Conservation (phyloP, 1,140 invertebrate species). For the Odontomachus brunneus region DNA sequence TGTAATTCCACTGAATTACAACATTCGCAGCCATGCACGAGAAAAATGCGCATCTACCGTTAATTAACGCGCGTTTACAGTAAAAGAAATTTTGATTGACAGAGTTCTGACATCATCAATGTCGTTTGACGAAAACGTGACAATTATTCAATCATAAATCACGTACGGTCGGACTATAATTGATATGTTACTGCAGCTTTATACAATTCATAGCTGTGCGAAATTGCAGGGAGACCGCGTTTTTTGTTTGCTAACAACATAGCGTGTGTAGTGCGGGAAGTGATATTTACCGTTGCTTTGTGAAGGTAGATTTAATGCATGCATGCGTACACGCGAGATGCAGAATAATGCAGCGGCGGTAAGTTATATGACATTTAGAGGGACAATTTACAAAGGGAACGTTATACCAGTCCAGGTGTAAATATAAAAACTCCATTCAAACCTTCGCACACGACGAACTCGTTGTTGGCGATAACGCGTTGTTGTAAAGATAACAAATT, state of each 20-base stretch:
- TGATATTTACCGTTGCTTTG: constrained; percentile 61
- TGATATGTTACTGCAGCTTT: constrained; percentile 37
- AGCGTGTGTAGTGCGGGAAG: constrained; percentile 42
- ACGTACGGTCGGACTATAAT: background rate
- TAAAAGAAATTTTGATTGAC: constrained; percentile 14
- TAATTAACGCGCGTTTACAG: background rate
- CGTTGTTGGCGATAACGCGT: background rate
- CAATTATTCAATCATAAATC: constrained; percentile 9
- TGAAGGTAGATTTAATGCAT: constrained; percentile 56
- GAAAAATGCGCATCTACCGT: background rate
- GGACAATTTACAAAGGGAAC: constrained; percentile 56
- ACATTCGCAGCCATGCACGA: background rate
- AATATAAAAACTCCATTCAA: constrained; percentile 52
- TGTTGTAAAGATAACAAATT: constrained; percentile 43
- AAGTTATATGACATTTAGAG: constrained; percentile 60
- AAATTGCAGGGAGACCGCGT: constrained; percentile 29
- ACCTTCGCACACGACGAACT: background rate
- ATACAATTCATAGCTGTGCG: constrained; percentile 18
- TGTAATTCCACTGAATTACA: background rate
- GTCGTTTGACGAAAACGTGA: constrained; percentile 13
- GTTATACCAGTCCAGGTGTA: constrained; percentile 30
- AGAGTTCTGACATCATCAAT: constrained; percentile 6
- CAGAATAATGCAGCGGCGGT: constrained; percentile 46
- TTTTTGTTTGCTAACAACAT: constrained; percentile 54
- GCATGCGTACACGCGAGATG: constrained; percentile 45